Conservation (phyloP, 2,888 invertebrate species). For the Kryphioiulus occultus region DNA sequence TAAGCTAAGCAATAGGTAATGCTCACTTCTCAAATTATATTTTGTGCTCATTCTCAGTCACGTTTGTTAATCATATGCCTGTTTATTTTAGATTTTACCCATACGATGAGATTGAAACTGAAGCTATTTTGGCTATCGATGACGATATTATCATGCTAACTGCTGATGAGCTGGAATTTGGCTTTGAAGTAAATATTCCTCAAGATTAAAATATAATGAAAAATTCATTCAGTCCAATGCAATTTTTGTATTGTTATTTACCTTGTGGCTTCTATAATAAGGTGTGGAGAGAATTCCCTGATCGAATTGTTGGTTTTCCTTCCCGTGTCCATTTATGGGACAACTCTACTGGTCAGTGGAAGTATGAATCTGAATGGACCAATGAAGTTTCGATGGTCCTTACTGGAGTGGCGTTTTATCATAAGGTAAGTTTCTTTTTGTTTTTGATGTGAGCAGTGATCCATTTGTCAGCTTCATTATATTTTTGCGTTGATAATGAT, state of each 20-base stretch:
- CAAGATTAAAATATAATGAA: background rate
- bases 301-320: constrained; percentile 94
- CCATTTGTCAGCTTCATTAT: too few relatives aligned
- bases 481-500: background rate
- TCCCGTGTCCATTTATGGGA: constrained; percentile 95
- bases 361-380: constrained; percentile 97
- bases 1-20: constrained; percentile 79
- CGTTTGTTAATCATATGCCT: background rate
- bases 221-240: background rate
- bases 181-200: constrained; percentile 69
- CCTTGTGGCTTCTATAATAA: constrained; percentile 60
- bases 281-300: constrained; percentile 97
- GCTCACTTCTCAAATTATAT: background rate
- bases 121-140: constrained; percentile 92
- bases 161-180: constrained; percentile 94
- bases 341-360: constrained; percentile 83
- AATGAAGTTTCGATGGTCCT: constrained; percentile 92
- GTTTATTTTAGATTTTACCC: constrained; percentile 75
- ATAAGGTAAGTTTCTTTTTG: constrained; percentile 71
- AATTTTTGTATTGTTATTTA: background rate
- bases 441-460: too few relatives aligned
- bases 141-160: constrained; percentile 97
- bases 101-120: constrained; percentile 95
- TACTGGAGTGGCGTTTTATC: constrained; percentile 96
- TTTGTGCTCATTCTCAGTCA: background rate